These are phyloP conservation scores for Scaptomyza graminum DNA, from an alignment of 1,140 invertebrate species.

Conservation along the genomic window DNA sequence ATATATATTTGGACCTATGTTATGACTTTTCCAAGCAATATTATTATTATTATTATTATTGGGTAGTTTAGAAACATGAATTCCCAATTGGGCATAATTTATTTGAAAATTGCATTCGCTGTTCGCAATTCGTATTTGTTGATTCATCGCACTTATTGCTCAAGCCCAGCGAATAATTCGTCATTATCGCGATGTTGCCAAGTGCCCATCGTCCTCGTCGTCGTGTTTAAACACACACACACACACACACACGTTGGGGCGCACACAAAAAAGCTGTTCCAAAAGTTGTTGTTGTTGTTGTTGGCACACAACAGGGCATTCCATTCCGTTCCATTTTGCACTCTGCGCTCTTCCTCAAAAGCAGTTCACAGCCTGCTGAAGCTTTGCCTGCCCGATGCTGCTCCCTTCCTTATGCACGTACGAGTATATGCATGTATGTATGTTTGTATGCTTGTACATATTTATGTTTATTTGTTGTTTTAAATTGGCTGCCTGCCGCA, in stretches of 20 bases:
- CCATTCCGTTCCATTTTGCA: constrained; percentile 41
- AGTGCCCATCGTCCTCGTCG: constrained; percentile 38
- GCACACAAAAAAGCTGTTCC: constrained; percentile 66
- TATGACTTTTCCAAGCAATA: neutral
- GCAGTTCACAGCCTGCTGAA: constrained; percentile 26
- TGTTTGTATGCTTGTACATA: constrained; percentile 4
- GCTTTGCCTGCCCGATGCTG: constrained; percentile 38
- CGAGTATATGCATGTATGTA: neutral
- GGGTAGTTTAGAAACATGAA: neutral
- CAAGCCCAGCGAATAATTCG: constrained; percentile 51
- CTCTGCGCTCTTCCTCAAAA: constrained; percentile 26
- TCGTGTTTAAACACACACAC: constrained; percentile 34
- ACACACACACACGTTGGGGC: constrained; percentile 32
- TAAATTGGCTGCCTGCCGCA: constrained; percentile 19
- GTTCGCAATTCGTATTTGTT: constrained; percentile 7
- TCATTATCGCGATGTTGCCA: constrained; percentile 64
- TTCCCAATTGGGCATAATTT: constrained; percentile 1
- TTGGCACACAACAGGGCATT: constrained; percentile 41
- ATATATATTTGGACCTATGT: neutral
- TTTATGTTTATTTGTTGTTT: constrained; percentile 44
- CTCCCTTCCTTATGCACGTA: constrained; percentile 12
- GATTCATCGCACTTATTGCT: constrained; percentile 39
- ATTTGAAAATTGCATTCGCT: constrained; percentile 20
- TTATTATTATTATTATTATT: neutral
- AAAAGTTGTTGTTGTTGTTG: constrained; percentile 54